Conservation (phyloP, 2,888 invertebrate genomes). For the Lasioglossum malachurum region DNA sequence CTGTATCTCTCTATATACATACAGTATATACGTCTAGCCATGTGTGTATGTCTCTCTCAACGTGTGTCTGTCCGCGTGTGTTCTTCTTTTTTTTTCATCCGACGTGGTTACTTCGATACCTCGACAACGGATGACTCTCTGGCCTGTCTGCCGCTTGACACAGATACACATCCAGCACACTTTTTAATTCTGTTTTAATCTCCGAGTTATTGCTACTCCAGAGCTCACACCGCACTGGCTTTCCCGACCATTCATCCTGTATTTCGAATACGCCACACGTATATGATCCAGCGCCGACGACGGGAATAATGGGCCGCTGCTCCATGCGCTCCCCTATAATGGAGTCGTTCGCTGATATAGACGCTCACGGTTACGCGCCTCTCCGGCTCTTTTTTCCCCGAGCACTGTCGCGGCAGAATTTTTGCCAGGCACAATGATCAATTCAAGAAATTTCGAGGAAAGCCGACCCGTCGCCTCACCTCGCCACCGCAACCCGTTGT, state of each 20-base stretch:
- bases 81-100: conserved; percentile 61
- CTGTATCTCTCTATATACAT: not conserved
- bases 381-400: conserved; percentile 8
- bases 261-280: conserved; percentile 71
- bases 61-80: not conserved
- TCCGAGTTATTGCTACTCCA: conserved; percentile 83
- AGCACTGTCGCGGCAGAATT: conserved; percentile 2
- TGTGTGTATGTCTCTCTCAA: not conserved
- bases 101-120: conserved; percentile 64
- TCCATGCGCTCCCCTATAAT: conserved; percentile 66
- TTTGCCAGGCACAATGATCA: conserved; percentile 37
- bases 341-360: conserved; percentile 67
- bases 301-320: conserved; percentile 75
- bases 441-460: conserved; percentile 42
- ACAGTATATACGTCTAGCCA: not conserved
- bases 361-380: conserved; percentile 43
- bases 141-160: conserved; percentile 76
- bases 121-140: conserved; percentile 67
- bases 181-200: conserved; percentile 84
- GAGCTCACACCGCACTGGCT: conserved; percentile 61
- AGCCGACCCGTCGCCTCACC: not conserved
- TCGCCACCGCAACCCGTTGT: conserved; percentile 18
- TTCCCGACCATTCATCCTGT: conserved; percentile 71
- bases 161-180: conserved; percentile 81
- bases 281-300: conserved; percentile 72